Percentiles rank a stretch among this genome's conserved stretches.
These are phyloP conservation scores for Mycetomoellerius zeteki DNA, from an alignment of 1,140 invertebrate species.

Conservation along the genomic window DNA sequence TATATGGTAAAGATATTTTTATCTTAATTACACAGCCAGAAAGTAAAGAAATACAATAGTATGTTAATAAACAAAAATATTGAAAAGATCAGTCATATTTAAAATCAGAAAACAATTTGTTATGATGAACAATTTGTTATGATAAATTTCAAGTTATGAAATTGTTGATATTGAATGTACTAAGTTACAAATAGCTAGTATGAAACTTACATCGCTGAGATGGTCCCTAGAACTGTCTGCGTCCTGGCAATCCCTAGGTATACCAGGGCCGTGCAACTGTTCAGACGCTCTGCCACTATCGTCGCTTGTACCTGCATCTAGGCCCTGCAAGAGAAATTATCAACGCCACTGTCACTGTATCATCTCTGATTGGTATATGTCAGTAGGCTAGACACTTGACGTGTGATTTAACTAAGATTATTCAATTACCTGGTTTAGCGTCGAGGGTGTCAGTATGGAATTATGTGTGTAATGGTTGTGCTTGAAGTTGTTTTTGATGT, in stretches of 20 bases:
- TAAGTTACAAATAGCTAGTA: neutral
- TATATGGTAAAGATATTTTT: neutral
- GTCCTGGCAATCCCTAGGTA: slow-evolving; percentile 89
- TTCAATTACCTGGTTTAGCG: slow-evolving; percentile 83
- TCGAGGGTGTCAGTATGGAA: slow-evolving; percentile 86
- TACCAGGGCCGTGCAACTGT: slow-evolving; percentile 91
- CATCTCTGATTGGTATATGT: neutral
- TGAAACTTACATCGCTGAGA: slow-evolving; percentile 92
- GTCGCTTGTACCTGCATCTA: slow-evolving; percentile 93
- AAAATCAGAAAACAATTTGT: neutral
- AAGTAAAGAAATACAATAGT: neutral
- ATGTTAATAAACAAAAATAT: neutral
- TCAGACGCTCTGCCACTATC: slow-evolving; percentile 92
- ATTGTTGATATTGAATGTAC: neutral
- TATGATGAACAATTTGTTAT: neutral
- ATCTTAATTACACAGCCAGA: neutral
- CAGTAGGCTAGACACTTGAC: neutral
- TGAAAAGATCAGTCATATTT: neutral
- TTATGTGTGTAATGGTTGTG: slow-evolving; percentile 86
- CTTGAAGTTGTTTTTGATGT: slow-evolving; percentile 87
- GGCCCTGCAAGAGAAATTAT: slow-evolving; percentile 86
- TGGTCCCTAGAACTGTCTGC: slow-evolving; percentile 93
- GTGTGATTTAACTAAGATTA: neutral
- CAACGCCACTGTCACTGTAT: neutral
- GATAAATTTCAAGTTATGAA: neutral